Base-by-base conservation (phyloP, 2,888 invertebrate species). In the Melanotus villosus region DNA sequence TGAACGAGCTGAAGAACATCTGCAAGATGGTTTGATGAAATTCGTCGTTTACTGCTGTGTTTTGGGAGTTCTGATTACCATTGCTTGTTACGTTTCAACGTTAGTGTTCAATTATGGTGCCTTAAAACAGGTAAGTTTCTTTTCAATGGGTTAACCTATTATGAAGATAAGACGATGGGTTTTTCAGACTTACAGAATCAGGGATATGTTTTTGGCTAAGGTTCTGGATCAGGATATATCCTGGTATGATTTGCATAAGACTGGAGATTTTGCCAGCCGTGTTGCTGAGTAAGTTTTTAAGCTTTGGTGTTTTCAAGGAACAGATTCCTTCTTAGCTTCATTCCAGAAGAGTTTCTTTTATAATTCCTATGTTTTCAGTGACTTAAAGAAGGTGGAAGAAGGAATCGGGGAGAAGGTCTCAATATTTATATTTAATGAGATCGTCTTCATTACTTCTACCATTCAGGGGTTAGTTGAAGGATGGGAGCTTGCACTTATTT, bases 371-470 rank as follows among this genome's bases (percentile, higher is more conserved):
- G n/a, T 62, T 76, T 58, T 36, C 79, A 93, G 93, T 76, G 92
- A 93, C 83, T 85, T 93, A 0, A 85, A 89, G 1, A 93, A 92
- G 84, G 85, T 95, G 73, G 93, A 94, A 84, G 94, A 94, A 74
- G 95, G 95, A 9, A 89, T 95, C 38, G 95, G 94, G 0, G 95
- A 95, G 81, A 95, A 95, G 81, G 86, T 94, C 32, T 89, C 91
- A 0, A 90, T 91, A 70, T 92, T 94, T 77, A 80, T 92, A 5
- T 92, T 91, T 81, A 92, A 90, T 80, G 86, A 92, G 74, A 84
- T 90, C 0, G 88, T 90, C 0, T 93, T 92, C 79, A 66, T 93
- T 6, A 89, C 91, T 14, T 90, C 91, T 0, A 81, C 95, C 10
- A 85, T 89, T 1, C 87, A 93, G 81, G 93, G 93, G 0, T 89